Evolutionary conservation across 2,797 vertebrate genomes (phyloP).

Genomic region (Peromyscus attwateri): DNA sequence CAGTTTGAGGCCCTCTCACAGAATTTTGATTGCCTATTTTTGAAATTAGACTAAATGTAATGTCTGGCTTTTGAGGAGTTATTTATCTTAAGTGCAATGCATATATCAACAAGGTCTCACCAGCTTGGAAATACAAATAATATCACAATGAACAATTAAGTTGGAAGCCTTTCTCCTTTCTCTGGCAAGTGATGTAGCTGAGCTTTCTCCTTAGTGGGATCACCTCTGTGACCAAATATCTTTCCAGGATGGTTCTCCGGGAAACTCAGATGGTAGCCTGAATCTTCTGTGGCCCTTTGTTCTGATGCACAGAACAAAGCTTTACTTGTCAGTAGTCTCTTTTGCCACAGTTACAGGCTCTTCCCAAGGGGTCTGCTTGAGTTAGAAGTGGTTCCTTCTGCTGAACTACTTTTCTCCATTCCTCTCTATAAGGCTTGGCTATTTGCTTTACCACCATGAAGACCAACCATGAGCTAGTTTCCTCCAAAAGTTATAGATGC

Average conservation of each 20-base stretch:
- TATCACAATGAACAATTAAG: not conserved
- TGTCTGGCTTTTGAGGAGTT: constrained; percentile 33
- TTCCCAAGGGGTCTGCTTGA: not conserved
- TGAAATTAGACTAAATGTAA: constrained; percentile 61
- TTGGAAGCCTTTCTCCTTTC: not conserved
- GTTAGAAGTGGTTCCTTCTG: not conserved
- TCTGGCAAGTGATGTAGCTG: not conserved
- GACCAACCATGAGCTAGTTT: not conserved
- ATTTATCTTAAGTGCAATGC: constrained; percentile 33
- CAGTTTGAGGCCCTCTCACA: constrained; percentile 33
- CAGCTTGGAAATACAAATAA: constrained; percentile 22
- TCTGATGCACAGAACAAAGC: not conserved
- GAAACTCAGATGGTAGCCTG: not conserved
- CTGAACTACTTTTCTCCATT: not conserved
- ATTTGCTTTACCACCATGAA: not conserved
- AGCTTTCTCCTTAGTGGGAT: not conserved
- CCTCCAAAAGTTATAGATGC: not conserved
- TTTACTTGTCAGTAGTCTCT: not conserved
- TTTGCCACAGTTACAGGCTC: not conserved
- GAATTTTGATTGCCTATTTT: constrained; percentile 45
- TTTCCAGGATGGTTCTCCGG: not conserved
- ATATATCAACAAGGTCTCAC: not conserved
- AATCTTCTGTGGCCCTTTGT: not conserved
- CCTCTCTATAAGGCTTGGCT: not conserved
- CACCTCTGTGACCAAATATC: not conserved